Conservation (phyloP, 2,888 invertebrate species). For the Dryocosmus kuriphilus region DNA sequence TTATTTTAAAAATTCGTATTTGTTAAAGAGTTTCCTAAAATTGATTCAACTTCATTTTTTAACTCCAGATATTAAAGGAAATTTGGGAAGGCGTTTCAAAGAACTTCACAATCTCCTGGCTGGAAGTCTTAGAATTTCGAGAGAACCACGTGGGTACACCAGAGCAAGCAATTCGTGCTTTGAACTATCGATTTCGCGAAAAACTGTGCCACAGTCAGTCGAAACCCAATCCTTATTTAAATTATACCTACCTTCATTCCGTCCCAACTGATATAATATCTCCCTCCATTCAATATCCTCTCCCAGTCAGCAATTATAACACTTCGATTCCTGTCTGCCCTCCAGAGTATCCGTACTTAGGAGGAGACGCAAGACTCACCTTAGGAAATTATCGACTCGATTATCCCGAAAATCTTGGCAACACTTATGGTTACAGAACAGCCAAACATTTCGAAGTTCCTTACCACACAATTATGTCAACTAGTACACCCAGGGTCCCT, state of each 20-base stretch:
- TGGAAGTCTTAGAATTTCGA: constrained; percentile 84
- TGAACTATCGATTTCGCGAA: constrained; percentile 78
- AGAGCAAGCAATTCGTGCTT: constrained; percentile 78
- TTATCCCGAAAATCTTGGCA: constrained; percentile 56
- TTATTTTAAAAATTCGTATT: constrained; percentile 7
- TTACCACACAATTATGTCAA: constrained; percentile 69
- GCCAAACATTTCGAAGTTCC: constrained; percentile 20
- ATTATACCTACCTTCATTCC: constrained; percentile 61
- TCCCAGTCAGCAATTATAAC: constrained; percentile 62
- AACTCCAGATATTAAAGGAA: constrained; percentile 84
- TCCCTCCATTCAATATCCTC: constrained; percentile 63
- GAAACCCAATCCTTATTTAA: constrained; percentile 61
- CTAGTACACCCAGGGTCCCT: constrained; percentile 78
- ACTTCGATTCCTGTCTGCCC: constrained; percentile 60
- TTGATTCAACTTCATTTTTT: neutral
- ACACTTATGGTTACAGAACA: constrained; percentile 54
- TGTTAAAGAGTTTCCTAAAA: neutral
- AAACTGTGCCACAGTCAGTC: constrained; percentile 74
- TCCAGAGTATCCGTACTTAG: constrained; percentile 61
- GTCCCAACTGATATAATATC: constrained; percentile 59
- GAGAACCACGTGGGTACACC: constrained; percentile 80
- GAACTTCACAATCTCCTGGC: constrained; percentile 81
- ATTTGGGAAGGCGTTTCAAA: constrained; percentile 86
- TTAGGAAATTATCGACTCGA: constrained; percentile 50
- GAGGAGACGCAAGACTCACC: constrained; percentile 50